Conservation (phyloP, 2,797 vertebrate genomes). For the Rhynchonycteris naso region DNA sequence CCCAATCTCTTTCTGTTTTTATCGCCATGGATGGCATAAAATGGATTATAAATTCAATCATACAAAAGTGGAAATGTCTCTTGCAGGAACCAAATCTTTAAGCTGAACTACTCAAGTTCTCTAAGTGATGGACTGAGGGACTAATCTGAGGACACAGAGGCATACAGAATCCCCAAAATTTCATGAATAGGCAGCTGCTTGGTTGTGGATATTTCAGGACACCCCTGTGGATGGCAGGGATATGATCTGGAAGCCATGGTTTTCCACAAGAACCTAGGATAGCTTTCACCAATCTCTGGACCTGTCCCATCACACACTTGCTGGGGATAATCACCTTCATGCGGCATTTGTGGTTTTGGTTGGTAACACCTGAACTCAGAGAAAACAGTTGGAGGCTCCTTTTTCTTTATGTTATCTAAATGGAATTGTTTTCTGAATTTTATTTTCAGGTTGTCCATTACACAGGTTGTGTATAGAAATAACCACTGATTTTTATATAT, state of each 20-base stretch:
- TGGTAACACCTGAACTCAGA: background rate
- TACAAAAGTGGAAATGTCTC: background rate
- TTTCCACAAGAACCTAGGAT: background rate
- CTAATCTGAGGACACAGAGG: background rate
- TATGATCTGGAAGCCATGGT: background rate
- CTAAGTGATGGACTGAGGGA: background rate
- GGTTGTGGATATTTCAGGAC: background rate
- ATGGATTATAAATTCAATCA: constrained; percentile 5
- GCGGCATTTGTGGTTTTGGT: background rate
- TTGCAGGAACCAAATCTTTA: background rate
- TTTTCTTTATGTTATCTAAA: background rate
- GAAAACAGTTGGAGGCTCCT: background rate
- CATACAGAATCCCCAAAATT: background rate
- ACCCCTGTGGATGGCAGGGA: background rate
- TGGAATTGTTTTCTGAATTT: background rate
- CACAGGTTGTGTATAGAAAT: background rate
- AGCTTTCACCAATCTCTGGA: background rate
- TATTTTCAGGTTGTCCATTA: background rate
- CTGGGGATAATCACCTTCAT: background rate
- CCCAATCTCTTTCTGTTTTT: background rate
- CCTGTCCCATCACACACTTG: too few species aligned
- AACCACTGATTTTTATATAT: background rate
- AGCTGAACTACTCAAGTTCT: background rate
- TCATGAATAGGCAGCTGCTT: background rate
- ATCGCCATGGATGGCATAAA: background rate